Evolutionary conservation across 2,888 invertebrate genomes (phyloP).

Genomic region (Metallyticus violacea): DNA sequence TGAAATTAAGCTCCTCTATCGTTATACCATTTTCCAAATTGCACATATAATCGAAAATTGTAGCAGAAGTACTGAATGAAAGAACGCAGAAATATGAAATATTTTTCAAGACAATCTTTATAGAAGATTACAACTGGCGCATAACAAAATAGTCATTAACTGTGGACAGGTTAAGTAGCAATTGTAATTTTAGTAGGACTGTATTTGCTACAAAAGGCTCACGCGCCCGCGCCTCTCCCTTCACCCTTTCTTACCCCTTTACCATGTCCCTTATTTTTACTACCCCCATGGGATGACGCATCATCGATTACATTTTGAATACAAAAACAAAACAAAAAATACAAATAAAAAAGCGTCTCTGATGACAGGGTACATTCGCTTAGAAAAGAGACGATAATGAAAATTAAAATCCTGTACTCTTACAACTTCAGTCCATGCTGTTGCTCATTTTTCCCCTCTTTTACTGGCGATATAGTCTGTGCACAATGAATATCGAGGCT

Average conservation of each 20-base stretch:
- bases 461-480: background rate
- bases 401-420: constrained; percentile 29
- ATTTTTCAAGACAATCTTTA: too few relatives aligned
- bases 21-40: too few relatives aligned
- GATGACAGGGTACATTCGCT: constrained; percentile 10
- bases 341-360: background rate
- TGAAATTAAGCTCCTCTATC: too few relatives aligned
- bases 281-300: constrained; percentile 30
- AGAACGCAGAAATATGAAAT: too few relatives aligned
- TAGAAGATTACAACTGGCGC: too few relatives aligned
- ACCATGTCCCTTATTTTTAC: constrained; percentile 27
- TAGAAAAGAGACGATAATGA: constrained; percentile 30
- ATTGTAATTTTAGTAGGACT: background rate
- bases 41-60: too few relatives aligned
- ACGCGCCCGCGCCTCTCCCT: background rate
- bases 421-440: background rate
- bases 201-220: background rate
- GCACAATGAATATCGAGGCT: background rate
- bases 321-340: constrained; percentile 9
- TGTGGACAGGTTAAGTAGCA: background rate
- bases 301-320: constrained; percentile 29
- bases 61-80: too few relatives aligned
- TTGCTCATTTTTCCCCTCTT: background rate
- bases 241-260: constrained; percentile 4
- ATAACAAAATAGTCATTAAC: too few relatives aligned